Conservation (phyloP, 1,140 invertebrate species). For the Macrosteles quadrilineatus region DNA sequence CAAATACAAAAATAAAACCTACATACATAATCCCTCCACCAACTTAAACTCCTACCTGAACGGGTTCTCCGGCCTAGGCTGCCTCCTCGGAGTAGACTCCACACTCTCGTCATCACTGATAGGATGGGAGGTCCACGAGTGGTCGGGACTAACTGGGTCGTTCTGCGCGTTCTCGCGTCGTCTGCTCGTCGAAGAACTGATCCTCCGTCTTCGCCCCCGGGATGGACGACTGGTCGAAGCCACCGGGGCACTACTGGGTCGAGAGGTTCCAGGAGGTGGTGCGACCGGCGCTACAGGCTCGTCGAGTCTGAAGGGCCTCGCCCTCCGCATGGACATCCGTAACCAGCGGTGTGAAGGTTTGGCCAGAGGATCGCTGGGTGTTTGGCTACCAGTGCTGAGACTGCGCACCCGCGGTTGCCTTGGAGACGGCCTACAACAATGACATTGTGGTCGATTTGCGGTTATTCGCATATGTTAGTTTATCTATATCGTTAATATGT, state of each 20-base stretch:
- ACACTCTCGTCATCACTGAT: conserved; percentile 5
- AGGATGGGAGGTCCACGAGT: not conserved
- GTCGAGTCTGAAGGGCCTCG: conserved; percentile 29
- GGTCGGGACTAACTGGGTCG: not conserved
- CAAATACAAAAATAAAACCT: no score
- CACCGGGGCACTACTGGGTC: not conserved
- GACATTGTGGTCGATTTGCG: no score
- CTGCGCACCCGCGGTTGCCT: conserved; percentile 8
- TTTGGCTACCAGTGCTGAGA: not conserved
- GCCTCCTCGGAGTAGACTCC: no score
- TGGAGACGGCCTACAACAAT: conserved; percentile 4
- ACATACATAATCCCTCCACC: no score
- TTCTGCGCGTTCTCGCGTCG: not conserved
- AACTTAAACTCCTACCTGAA: no score
- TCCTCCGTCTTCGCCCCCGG: conserved; percentile 6
- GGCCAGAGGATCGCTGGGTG: not conserved
- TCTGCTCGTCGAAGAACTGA: not conserved
- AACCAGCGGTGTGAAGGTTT: conserved; percentile 22
- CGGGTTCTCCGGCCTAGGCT: no score
- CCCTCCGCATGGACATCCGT: conserved; percentile 32
- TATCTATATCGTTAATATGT: no score
- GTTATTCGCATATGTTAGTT: no score
- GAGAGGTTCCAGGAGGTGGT: not conserved
- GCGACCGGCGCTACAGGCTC: conserved; percentile 6
- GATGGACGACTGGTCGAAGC: not conserved